These are phyloP conservation scores for Drepanosiphum platanoidis DNA, from an alignment of 2,888 invertebrate genomes.

Conservation along the genomic window DNA sequence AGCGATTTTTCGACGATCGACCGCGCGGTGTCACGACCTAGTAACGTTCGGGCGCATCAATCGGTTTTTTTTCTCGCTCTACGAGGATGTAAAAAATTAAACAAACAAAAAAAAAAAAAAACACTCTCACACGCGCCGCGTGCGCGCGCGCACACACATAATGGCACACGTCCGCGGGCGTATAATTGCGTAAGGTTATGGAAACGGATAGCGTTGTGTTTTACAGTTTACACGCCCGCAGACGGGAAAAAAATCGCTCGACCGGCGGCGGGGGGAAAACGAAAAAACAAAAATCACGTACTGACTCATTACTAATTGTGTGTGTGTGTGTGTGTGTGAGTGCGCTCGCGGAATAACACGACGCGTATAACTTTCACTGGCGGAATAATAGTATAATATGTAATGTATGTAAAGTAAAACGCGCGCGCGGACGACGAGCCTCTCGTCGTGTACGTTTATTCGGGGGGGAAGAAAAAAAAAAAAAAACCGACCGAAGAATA, in stretches of 20 bases:
- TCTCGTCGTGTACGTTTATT: too few relatives aligned
- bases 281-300: background rate
- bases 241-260: background rate
- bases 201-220: background rate
- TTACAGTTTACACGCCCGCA: background rate
- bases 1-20: too few relatives aligned
- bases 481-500: background rate
- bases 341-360: background rate
- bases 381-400: background rate
- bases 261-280: background rate
- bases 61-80: background rate
- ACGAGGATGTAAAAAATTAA: too few relatives aligned
- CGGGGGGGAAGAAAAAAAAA: background rate
- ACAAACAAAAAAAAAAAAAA: too few relatives aligned
- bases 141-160: background rate
- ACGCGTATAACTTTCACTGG: background rate
- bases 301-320: background rate
- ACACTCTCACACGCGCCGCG: too few relatives aligned
- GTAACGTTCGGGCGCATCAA: background rate
- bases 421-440: background rate
- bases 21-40: background rate
- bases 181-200: conserved; percentile 36
- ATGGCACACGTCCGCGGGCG: background rate
- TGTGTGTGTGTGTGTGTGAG: background rate
- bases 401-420: background rate